phyloP scores from a whole-genome alignment of 2,797 vertebrate species.

The Momotus momota region DNA sequence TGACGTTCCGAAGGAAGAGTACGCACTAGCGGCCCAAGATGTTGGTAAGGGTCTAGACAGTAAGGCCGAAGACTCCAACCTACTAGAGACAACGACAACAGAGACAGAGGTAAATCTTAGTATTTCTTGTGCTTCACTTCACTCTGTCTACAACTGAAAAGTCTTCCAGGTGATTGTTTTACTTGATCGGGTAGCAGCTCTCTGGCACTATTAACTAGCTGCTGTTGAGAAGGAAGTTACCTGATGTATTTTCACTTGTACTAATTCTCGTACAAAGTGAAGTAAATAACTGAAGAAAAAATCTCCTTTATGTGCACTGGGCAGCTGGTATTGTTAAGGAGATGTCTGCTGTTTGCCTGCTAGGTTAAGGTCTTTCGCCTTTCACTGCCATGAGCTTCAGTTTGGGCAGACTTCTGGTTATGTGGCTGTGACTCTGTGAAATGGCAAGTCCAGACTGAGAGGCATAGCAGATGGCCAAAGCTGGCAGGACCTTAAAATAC shows the following conservation, averaged over 20 bases:
- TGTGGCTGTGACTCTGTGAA: not conserved
- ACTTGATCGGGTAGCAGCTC: too few species aligned
- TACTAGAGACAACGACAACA: not conserved
- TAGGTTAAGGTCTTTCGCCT: not conserved
- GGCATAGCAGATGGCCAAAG: not conserved
- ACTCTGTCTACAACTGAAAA: not conserved
- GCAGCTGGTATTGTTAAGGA: not conserved
- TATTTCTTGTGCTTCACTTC: not conserved
- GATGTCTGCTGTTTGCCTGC: not conserved
- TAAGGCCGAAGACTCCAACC: not conserved
- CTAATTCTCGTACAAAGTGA: too few species aligned
- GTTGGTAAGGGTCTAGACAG: not conserved
- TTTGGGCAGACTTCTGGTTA: not conserved
- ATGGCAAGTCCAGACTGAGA: not conserved
- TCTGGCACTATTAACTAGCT: too few species aligned
- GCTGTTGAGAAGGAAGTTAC: too few species aligned
- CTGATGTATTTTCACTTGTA: too few species aligned
- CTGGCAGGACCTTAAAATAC: not conserved
- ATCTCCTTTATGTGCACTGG: not conserved
- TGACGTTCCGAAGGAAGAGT: constrained; percentile 83
- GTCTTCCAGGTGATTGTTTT: too few species aligned
- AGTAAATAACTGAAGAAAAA: not conserved
- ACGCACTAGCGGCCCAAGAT: constrained; percentile 69
- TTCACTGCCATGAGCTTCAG: not conserved
- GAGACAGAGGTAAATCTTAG: constrained; percentile 44